Evolutionary conservation across 2,888 invertebrate genomes (phyloP).

Genomic region (Cosmia trapezina): DNA sequence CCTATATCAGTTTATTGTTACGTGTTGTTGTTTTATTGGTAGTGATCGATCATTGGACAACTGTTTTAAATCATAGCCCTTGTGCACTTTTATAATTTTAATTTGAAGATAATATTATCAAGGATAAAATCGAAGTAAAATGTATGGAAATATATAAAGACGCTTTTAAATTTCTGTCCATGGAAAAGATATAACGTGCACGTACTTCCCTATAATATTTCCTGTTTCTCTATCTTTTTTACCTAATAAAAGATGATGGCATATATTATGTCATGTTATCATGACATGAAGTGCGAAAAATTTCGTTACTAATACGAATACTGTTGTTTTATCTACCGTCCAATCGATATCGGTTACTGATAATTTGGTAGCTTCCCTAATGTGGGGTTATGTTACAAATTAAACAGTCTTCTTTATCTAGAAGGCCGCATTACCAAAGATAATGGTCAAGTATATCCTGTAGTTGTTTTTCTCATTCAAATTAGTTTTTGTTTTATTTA

Average conservation of each 20-base stretch:
- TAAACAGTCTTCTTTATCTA: constrained; percentile 55
- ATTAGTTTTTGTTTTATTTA: not conserved
- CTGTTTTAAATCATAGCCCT: too few relatives aligned
- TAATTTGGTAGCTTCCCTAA: constrained; percentile 54
- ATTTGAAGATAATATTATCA: too few relatives aligned
- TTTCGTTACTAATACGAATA: constrained; percentile 25
- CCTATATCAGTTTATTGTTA: too few relatives aligned
- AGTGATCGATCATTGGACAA: too few relatives aligned
- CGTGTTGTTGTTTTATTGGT: too few relatives aligned
- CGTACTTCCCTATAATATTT: too few relatives aligned
- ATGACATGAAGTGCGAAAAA: constrained; percentile 27
- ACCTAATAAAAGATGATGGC: not conserved
- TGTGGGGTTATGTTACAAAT: constrained; percentile 51
- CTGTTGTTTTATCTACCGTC: constrained; percentile 35
- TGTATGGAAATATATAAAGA: too few relatives aligned
- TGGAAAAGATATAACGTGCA: too few relatives aligned
- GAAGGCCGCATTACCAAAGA: constrained; percentile 37
- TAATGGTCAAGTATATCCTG: constrained; percentile 41
- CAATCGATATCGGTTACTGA: constrained; percentile 54
- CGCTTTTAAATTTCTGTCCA: too few relatives aligned
- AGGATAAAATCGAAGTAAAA: too few relatives aligned
- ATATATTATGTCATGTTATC: not conserved
- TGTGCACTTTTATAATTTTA: too few relatives aligned
- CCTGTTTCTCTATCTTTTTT: not conserved
- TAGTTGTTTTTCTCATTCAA: constrained; percentile 26